Evolutionary conservation across 2,888 invertebrate species (phyloP).

Genomic region (Andrena dorsata): DNA sequence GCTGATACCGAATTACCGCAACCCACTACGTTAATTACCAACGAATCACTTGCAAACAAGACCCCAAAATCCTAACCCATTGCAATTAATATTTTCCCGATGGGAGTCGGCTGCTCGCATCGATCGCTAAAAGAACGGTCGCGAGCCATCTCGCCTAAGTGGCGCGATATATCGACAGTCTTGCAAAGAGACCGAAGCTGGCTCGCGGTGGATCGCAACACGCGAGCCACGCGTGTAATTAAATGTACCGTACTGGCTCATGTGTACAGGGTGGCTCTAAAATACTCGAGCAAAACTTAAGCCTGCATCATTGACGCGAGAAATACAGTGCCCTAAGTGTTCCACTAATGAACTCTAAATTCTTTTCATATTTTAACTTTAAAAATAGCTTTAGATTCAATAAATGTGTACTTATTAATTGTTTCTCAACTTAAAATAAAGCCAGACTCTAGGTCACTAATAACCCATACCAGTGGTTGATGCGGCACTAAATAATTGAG

Average conservation of each 20-base stretch:
- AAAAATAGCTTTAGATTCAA: no score
- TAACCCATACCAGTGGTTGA: no score
- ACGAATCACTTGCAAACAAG: background rate
- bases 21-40: background rate
- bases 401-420: no score
- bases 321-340: no score
- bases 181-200: slow-evolving; percentile 8
- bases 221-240: slow-evolving; percentile 45
- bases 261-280: slow-evolving; percentile 11
- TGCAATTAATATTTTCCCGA: background rate
- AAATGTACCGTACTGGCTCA: slow-evolving; percentile 37
- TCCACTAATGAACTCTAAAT: no score
- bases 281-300: background rate
- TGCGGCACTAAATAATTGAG: no score
- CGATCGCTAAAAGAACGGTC: slow-evolving; percentile 11
- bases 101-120: background rate
- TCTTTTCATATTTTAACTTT: no score
- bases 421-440: no score
- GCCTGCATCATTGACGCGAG: no score
- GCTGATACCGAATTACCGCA: no score
- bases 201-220: slow-evolving; percentile 17
- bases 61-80: background rate
- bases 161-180: slow-evolving; percentile 19
- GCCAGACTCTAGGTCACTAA: no score
- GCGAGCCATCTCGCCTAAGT: slow-evolving; percentile 1